Evolutionary conservation across 2,113 vertebrate genomes (phyloP), one percentile per base, ranked within the genome.

Genomic region (Tenebrosternarchus preto): DNA sequence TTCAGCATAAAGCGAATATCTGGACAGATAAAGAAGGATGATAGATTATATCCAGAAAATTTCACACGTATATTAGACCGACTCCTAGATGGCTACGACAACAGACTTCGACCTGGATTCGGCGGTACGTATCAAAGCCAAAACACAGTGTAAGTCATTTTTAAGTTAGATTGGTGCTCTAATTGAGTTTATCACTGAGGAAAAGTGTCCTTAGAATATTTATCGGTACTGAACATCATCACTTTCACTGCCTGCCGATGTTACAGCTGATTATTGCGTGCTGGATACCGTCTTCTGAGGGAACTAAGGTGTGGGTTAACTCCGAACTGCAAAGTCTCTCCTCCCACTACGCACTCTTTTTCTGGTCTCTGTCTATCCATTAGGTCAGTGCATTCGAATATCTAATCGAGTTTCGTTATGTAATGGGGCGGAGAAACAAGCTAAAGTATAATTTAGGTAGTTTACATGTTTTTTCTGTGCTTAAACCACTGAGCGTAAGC

Each of bases 51-150:
- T 84, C 95, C 96, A 64, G 96, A 97, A 90, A 99, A 99, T 97
- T 98, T 99, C 90, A 99, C 97, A 39, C 95, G 93, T 76, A 98
- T 99, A 90, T 89, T 99, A 89, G 97, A 99, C 91, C 92, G 95
- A 90, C 96, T 99, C 86, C 92, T 99, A 91, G 96, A 99, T 90
- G 97, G 97, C 75, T 99, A 99, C 91, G 97, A 99, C 93, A 99
- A 95, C 94, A 94, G 97, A 87, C 96, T 98, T 86, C 94, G 97
- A 92, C 97, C 97, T 86, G 97, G 97, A 93, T 99, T 98, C 84
- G 97, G 96, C 89, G 96, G 97, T 98, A 96, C 5, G 82, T 82
- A 75, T 68, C 20, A 73, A 82, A 69, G 67, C 24, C 1, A 3
- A 24, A 27, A 22, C 43, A 12, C 9, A 50, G 43, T 50, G 43